Evolutionary conservation across 2,113 vertebrate species (phyloP).

Genomic region (Phylloscopus trochilus): DNA sequence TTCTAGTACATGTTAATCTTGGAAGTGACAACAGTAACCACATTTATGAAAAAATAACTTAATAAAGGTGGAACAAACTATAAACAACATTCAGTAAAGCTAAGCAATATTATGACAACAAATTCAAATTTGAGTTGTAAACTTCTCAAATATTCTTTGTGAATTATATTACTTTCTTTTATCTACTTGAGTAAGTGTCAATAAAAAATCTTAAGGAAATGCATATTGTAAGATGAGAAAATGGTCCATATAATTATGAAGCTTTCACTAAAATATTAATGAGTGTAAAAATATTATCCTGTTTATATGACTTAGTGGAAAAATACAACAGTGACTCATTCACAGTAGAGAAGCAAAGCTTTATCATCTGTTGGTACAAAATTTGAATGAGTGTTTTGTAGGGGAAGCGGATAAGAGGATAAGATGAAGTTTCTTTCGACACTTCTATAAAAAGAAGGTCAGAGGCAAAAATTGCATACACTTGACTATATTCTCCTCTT

Average conservation of each 20-base stretch:
- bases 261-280: background rate
- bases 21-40: background rate
- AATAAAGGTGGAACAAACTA: background rate
- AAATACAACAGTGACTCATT: background rate
- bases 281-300: background rate
- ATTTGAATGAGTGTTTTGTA: background rate
- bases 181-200: background rate
- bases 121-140: background rate
- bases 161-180: background rate
- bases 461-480: background rate
- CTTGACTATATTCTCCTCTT: background rate
- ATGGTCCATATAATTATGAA: background rate
- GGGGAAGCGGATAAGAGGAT: background rate
- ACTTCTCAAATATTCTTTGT: background rate
- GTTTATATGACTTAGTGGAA: background rate
- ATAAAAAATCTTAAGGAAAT: background rate
- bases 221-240: background rate
- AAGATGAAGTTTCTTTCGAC: background rate
- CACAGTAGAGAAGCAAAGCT: background rate
- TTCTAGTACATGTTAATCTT: background rate
- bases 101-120: background rate
- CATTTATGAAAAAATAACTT: background rate
- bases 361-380: background rate
- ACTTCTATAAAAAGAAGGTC: background rate
- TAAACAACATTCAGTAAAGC: background rate